phyloP scores from a whole-genome alignment of 2,113 vertebrate genomes.

The Tetrax tetrax region DNA sequence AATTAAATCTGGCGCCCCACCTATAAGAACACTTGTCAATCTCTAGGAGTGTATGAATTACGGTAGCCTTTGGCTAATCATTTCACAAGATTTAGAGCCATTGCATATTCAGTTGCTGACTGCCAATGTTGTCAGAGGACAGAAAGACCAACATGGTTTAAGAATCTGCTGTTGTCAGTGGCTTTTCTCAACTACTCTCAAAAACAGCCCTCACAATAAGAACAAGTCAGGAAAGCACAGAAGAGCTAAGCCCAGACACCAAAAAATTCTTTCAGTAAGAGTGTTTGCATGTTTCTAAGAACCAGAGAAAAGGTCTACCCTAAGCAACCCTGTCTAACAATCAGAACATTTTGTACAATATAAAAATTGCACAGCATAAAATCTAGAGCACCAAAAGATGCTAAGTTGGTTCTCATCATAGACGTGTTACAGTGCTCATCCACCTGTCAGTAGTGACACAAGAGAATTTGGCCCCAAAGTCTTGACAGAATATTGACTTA shows the following conservation, averaged over 20 bases:
- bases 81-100: not conserved
- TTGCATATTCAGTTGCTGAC: not conserved
- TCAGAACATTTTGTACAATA: not conserved
- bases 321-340: not conserved
- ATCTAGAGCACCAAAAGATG: not conserved
- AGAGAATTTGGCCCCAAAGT: not conserved
- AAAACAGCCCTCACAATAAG: not conserved
- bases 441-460: not conserved
- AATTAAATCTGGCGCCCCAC: not conserved
- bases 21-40: not conserved
- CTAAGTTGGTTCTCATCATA: not conserved
- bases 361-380: not conserved
- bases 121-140: not conserved
- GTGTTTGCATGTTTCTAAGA: not conserved
- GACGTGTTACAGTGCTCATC: not conserved
- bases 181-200: not conserved
- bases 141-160: not conserved
- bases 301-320: not conserved
- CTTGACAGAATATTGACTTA: not conserved
- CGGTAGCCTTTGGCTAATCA: not conserved
- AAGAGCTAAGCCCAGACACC: not conserved
- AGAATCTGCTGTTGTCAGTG: not conserved
- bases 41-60: not conserved
- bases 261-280: not conserved
- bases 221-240: not conserved